Evolutionary conservation across 2,113 vertebrate species (phyloP).

Genomic region (Neoarius graeffei): DNA sequence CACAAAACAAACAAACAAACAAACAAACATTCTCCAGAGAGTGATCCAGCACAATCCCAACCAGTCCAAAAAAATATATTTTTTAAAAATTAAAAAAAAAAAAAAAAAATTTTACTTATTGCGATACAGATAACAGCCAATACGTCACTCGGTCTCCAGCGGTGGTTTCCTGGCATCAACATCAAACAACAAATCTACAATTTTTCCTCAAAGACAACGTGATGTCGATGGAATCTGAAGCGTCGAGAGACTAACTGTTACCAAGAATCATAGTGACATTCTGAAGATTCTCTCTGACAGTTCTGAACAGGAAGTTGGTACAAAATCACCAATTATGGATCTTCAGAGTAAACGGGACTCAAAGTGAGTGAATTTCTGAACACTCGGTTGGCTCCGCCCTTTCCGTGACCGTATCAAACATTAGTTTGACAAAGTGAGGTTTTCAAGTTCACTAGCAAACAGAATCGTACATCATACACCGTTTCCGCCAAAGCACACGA

Average conservation of each 20-base stretch:
- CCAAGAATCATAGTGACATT: background rate
- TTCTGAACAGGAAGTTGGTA: background rate
- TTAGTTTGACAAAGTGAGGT: background rate
- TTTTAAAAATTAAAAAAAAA: too few relatives aligned
- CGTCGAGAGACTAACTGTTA: background rate
- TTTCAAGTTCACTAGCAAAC: background rate
- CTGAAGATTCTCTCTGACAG: background rate
- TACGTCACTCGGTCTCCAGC: background rate
- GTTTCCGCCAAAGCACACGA: background rate
- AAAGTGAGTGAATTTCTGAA: conserved; percentile 1
- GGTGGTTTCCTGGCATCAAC: background rate
- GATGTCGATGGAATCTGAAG: background rate
- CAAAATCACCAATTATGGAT: background rate
- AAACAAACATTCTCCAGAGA: too few relatives aligned
- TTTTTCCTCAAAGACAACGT: background rate
- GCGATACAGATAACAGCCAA: background rate
- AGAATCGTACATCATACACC: background rate
- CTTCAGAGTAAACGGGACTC: background rate
- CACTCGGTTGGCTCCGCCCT: background rate
- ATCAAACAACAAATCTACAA: background rate
- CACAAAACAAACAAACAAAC: too few relatives aligned
- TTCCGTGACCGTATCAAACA: background rate
- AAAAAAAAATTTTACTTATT: too few relatives aligned
- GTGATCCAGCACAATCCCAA: too few relatives aligned
- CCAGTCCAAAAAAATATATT: too few relatives aligned